A percentile compares a stretch with the other conserved stretches of the same genome.
Conservation (phyloP, 2,888 invertebrate genomes). For the Minunthozetes semirufus region DNA sequence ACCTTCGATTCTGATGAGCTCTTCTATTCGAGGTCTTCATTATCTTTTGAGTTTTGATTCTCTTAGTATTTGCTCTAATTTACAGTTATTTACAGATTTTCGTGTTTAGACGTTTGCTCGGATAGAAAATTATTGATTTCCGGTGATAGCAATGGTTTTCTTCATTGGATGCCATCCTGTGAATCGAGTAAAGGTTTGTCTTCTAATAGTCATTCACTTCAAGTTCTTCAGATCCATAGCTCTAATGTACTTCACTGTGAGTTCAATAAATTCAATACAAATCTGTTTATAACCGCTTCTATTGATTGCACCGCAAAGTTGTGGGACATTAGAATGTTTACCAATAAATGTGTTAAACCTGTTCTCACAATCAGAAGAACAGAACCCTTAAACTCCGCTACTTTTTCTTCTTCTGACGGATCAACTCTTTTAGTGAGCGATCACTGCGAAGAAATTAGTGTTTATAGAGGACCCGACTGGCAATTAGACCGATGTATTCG, state of each 20-base stretch:
- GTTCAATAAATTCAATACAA: conserved; percentile 34
- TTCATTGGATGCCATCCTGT: not conserved
- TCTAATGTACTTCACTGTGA: conserved; percentile 36
- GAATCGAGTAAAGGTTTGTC: not conserved
- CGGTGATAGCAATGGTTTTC: not conserved
- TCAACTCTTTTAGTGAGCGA: conserved; percentile 46
- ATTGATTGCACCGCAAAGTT: conserved; percentile 43
- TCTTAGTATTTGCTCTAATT: not conserved
- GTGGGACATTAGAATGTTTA: conserved; percentile 46
- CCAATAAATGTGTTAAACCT: conserved; percentile 42
- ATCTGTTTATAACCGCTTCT: conserved; percentile 37
- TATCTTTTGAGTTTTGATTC: not conserved
- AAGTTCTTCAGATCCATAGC: conserved; percentile 24
- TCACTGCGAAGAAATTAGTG: conserved; percentile 45
- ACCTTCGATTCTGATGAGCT: not conserved
- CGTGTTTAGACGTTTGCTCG: conserved; percentile 19
- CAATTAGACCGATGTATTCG: conserved; percentile 43
- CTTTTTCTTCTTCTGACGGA: conserved; percentile 46
- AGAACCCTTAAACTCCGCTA: conserved; percentile 37
- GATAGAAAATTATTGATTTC: not conserved
- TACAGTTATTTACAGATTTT: not conserved
- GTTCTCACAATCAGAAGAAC: conserved; percentile 22
- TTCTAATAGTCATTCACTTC: not conserved
- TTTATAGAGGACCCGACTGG: conserved; percentile 46
- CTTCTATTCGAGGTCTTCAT: conserved; percentile 5